Evolutionary conservation across 2,888 invertebrate genomes (phyloP), one percentile per base, ranked within the genome.

Genomic region (Drosophila falleni): DNA sequence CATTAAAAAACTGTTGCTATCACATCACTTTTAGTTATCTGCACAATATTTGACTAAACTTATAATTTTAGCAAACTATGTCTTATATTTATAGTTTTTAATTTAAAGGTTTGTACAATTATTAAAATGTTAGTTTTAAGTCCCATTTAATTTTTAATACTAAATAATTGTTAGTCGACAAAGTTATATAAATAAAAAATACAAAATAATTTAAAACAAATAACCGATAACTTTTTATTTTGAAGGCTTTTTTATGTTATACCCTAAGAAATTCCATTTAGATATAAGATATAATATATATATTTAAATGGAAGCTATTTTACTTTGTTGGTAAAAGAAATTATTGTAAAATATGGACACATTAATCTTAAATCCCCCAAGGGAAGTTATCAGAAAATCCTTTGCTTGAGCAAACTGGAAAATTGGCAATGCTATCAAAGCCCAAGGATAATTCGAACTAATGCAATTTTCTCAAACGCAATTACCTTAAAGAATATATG

Each of bases 371-470:
- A 16, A 44, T 35, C 5, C 19, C 75, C 75, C 41, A 2, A 1
- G 29, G 39, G 55, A 3, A 9, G 33, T 55, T 41, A n/a, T 16
- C 1, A 10, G 23, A 11, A 26, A 37, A 16, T 26, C 8, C 26
- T 29, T 37, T 37, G 46, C 46, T 42, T 35, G 8, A 15, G 13
- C 5, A 31, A 71, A 19, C 6, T 39, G 39, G 29, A 23, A 47
- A 58, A 65, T 42, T 59, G 65, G 26, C 50, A 37, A 19, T 11
- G 42, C n/a, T 41, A 55, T 71, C 72, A 81, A 73, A 79, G 82
- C 85, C 76, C 67, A 62, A 80, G 77, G 80, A 66, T 71, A 79
- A 63, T 54, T 44, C 41, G 55, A 78, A 50, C 61, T 65, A 74
- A 60, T 74, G 70, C 80, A 74, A 77, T 78, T 79, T 74, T 15